These are phyloP conservation scores for Acanthaster planci DNA, from an alignment of 35 echinoderm and acorn worm genomes.

Conservation along the genomic window DNA sequence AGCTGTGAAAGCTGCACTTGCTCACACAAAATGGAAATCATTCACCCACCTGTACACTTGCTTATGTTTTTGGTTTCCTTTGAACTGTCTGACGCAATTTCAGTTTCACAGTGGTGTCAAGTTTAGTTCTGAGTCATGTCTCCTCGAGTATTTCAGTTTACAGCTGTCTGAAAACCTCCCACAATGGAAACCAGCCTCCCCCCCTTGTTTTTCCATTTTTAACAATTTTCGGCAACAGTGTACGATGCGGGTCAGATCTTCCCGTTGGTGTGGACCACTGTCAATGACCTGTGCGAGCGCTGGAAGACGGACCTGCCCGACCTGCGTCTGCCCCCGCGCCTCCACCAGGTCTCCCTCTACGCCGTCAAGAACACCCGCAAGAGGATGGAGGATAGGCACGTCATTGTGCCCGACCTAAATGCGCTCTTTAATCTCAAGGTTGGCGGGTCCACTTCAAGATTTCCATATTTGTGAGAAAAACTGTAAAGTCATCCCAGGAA, in stretches of 20 bases:
- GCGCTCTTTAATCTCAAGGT: slow-evolving; percentile 61
- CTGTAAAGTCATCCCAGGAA: too few species aligned
- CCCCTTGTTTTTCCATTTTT: too few species aligned
- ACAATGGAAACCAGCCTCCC: too few species aligned
- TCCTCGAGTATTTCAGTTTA: too few species aligned
- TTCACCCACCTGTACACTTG: too few species aligned
- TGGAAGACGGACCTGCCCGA: slow-evolving; percentile 75
- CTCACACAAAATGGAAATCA: too few species aligned
- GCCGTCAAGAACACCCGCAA: slow-evolving; percentile 91
- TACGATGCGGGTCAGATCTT: slow-evolving; percentile 74
- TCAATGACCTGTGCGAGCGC: slow-evolving; percentile 82
- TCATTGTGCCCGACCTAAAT: slow-evolving; percentile 83
- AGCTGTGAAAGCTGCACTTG: too few species aligned
- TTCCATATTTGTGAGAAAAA: not conserved
- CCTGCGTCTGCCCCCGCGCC: slow-evolving; percentile 39
- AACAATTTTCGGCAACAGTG: slow-evolving; percentile 38
- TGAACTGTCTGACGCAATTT: too few species aligned
- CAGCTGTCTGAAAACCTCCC: too few species aligned
- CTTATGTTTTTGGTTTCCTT: too few species aligned
- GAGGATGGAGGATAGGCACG: slow-evolving; percentile 95
- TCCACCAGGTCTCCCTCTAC: slow-evolving; percentile 66
- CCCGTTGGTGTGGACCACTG: slow-evolving; percentile 73
- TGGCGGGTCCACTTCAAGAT: not conserved
- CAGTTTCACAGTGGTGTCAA: too few species aligned
- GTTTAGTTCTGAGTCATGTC: too few species aligned